phyloP scores from a whole-genome alignment of 2,113 vertebrate genomes.

The Catharus fuscescens region DNA sequence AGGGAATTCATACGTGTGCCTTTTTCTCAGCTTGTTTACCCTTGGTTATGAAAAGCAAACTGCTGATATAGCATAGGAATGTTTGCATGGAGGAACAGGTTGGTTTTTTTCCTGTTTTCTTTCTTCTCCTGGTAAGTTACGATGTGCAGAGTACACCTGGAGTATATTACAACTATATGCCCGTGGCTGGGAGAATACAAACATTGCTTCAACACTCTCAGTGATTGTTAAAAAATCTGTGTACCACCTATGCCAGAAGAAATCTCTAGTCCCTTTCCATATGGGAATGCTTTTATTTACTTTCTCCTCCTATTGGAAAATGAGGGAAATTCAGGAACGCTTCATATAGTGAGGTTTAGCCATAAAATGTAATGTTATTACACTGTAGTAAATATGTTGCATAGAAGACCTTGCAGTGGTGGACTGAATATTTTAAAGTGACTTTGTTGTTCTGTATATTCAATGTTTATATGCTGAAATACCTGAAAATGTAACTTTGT shows the following conservation, averaged over 20 bases:
- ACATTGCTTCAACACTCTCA: background rate
- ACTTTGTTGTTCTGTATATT: background rate
- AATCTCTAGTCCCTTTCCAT: background rate
- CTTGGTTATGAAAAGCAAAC: background rate
- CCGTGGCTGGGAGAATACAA: background rate
- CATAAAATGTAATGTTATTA: background rate
- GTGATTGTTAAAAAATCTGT: background rate
- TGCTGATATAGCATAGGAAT: background rate
- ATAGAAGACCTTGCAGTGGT: background rate
- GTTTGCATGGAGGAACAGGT: background rate
- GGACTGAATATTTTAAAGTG: background rate
- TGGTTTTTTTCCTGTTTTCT: background rate
- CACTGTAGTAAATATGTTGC: background rate
- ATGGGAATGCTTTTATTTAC: background rate
- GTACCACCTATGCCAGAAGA: background rate
- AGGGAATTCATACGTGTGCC: background rate
- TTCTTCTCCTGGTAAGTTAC: background rate
- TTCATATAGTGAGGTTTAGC: background rate
- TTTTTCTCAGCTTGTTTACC: background rate
- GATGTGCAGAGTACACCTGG: background rate
- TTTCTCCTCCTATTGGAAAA: background rate
- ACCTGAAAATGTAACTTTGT: background rate
- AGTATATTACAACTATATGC: background rate
- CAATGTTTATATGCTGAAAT: background rate
- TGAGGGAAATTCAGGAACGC: background rate